Evolutionary conservation across 2,888 invertebrate genomes (phyloP).

Genomic region (Linyphia triangularis): DNA sequence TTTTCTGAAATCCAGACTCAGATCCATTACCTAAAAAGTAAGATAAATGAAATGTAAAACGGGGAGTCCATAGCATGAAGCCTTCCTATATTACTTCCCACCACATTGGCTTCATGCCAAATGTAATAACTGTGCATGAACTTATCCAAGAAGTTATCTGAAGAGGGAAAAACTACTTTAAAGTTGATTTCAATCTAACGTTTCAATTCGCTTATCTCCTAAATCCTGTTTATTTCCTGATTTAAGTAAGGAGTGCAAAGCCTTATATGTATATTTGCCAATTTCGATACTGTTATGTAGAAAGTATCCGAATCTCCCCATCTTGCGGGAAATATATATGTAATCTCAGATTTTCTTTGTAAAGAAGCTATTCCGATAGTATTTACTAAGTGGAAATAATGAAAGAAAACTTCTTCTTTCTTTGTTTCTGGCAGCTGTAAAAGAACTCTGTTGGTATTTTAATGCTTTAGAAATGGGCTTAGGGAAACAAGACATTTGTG

Average conservation of each 20-base stretch:
- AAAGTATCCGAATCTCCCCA: slow-evolving; percentile 66
- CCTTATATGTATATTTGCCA: slow-evolving; percentile 40
- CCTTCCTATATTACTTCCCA: slow-evolving; percentile 50
- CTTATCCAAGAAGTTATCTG: slow-evolving; percentile 68
- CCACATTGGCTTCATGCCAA: slow-evolving; percentile 59
- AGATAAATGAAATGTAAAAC: slow-evolving; percentile 72
- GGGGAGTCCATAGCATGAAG: slow-evolving; percentile 67
- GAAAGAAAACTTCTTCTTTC: neutral
- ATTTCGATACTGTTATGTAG: slow-evolving; percentile 34
- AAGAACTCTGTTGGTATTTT: slow-evolving; percentile 53
- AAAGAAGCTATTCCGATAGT: too few species aligned
- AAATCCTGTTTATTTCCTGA: slow-evolving; percentile 56
- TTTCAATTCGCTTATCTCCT: slow-evolving; percentile 66
- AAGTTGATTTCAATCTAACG: slow-evolving; percentile 73
- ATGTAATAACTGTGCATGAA: slow-evolving; percentile 69
- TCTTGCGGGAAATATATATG: slow-evolving; percentile 67
- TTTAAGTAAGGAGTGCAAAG: slow-evolving; percentile 44
- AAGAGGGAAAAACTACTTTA: slow-evolving; percentile 63
- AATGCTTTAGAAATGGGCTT: slow-evolving; percentile 42
- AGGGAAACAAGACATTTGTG: slow-evolving; percentile 63
- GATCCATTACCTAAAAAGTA: slow-evolving; percentile 72
- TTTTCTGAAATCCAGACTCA: slow-evolving; percentile 68
- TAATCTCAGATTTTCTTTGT: slow-evolving; percentile 65
- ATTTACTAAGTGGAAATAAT: too few species aligned
- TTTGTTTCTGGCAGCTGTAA: neutral